phyloP scores from a whole-genome alignment of 2,797 vertebrate species.

The Pitangus sulphuratus region DNA sequence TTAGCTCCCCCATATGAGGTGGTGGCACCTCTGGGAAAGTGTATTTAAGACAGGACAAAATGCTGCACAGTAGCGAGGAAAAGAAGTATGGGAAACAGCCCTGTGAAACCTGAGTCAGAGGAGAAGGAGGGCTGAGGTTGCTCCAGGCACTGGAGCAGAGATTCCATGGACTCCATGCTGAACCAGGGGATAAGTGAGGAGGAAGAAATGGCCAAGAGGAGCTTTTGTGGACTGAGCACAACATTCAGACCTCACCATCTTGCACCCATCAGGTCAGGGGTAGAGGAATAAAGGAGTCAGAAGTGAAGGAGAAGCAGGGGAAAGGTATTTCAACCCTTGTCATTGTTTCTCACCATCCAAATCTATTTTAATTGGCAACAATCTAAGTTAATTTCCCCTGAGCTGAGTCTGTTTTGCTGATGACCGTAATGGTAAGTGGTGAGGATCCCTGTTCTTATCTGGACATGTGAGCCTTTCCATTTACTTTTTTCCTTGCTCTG shows the following conservation, averaged over 20 bases:
- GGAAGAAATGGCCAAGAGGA: background rate
- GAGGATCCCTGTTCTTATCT: no score
- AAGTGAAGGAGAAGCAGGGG: background rate
- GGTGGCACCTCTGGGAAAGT: background rate
- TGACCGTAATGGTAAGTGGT: background rate
- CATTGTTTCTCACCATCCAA: background rate
- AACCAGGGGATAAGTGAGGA: background rate
- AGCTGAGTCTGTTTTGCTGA: background rate
- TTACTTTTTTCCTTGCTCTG: background rate
- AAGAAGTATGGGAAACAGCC: background rate
- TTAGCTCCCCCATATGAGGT: background rate
- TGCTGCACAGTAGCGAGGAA: background rate
- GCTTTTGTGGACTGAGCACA: background rate
- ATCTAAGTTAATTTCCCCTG: background rate
- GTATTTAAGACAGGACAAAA: background rate
- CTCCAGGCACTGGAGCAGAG: background rate
- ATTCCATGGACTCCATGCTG: background rate
- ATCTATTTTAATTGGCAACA: background rate
- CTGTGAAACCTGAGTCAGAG: background rate
- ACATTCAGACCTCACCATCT: background rate
- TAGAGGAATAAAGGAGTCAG: background rate
- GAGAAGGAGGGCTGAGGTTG: background rate
- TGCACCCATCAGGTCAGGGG: background rate
- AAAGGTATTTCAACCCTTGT: background rate
- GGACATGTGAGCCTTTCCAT: background rate